Percentiles rank a stretch among this genome's conserved stretches.
phyloP scores from a whole-genome alignment of 2,888 invertebrate species.

The Acleris laterana region DNA sequence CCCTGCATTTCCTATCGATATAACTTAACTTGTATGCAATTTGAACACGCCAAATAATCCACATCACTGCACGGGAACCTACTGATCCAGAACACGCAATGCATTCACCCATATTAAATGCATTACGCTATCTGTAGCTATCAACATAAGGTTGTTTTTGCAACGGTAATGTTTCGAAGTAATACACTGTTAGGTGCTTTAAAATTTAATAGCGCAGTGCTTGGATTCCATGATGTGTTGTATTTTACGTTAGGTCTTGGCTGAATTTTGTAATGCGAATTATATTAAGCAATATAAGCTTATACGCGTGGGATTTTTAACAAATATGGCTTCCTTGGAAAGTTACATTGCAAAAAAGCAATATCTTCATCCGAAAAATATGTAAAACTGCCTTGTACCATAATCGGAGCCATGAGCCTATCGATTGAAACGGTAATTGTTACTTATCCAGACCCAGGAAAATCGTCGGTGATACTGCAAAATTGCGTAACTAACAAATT shows the following conservation, averaged over 20 bases:
- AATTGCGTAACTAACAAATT: too few species aligned
- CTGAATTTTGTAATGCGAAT: not conserved
- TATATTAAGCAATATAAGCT: too few species aligned
- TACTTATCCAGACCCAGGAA: too few species aligned
- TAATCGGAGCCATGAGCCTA: too few species aligned
- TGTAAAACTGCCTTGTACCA: too few species aligned
- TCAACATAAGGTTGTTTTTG: slow-evolving; percentile 24
- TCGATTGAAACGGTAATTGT: too few species aligned
- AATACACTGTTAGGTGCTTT: slow-evolving; percentile 22
- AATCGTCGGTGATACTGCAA: too few species aligned
- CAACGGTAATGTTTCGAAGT: not conserved
- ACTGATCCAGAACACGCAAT: slow-evolving; percentile 64
- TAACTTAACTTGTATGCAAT: slow-evolving; percentile 17
- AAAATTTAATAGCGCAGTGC: slow-evolving; percentile 33
- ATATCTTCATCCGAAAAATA: too few species aligned
- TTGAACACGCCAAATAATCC: slow-evolving; percentile 15
- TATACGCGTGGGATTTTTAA: too few species aligned
- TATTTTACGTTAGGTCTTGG: slow-evolving; percentile 26
- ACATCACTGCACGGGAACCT: slow-evolving; percentile 39
- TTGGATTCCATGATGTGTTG: slow-evolving; percentile 35
- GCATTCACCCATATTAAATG: slow-evolving; percentile 39
- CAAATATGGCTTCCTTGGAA: too few species aligned
- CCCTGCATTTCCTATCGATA: slow-evolving; percentile 6
- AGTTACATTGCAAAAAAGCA: too few species aligned
- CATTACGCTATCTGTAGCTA: slow-evolving; percentile 8